These are phyloP conservation scores for Empis livida DNA, from an alignment of 2,888 invertebrate genomes.

Conservation along the genomic window DNA sequence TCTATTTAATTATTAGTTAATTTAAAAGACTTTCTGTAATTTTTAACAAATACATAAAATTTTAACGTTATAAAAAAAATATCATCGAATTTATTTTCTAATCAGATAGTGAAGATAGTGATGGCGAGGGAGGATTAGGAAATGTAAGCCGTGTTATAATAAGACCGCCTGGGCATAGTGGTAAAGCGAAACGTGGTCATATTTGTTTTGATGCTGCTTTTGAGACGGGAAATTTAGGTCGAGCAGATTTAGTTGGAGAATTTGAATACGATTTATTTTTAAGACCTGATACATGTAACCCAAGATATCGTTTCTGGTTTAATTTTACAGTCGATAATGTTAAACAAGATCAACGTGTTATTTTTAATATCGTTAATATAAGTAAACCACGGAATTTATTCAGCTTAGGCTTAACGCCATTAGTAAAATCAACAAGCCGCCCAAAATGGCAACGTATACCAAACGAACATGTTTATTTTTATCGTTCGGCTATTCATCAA, in stretches of 20 bases:
- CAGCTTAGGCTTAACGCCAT: slow-evolving; percentile 80
- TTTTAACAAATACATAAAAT: too few relatives aligned
- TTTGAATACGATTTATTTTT: slow-evolving; percentile 94
- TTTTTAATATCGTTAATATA: slow-evolving; percentile 94
- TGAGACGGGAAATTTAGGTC: slow-evolving; percentile 93
- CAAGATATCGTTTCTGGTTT: slow-evolving; percentile 89
- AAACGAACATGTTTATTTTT: slow-evolving; percentile 78
- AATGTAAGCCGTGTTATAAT: slow-evolving; percentile 82
- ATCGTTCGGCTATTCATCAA: slow-evolving; percentile 76
- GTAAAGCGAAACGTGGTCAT: slow-evolving; percentile 92
- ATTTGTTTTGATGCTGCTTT: slow-evolving; percentile 95
- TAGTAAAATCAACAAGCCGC: slow-evolving; percentile 82
- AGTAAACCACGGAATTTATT: slow-evolving; percentile 85
- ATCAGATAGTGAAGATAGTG: slow-evolving; percentile 80
- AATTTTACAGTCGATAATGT: slow-evolving; percentile 97
- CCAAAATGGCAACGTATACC: slow-evolving; percentile 82
- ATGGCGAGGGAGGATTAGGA: slow-evolving; percentile 85
- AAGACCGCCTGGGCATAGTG: slow-evolving; percentile 81
- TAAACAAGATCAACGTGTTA: slow-evolving; percentile 82
- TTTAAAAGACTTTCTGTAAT: neutral
- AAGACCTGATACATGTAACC: slow-evolving; percentile 92
- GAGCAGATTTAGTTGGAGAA: slow-evolving; percentile 86
- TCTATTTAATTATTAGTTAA: neutral
- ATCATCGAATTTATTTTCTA: neutral
- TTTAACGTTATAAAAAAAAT: too few relatives aligned